Evolutionary conservation across 2,113 vertebrate genomes (phyloP).

Genomic region (Xenopus tropicalis): DNA sequence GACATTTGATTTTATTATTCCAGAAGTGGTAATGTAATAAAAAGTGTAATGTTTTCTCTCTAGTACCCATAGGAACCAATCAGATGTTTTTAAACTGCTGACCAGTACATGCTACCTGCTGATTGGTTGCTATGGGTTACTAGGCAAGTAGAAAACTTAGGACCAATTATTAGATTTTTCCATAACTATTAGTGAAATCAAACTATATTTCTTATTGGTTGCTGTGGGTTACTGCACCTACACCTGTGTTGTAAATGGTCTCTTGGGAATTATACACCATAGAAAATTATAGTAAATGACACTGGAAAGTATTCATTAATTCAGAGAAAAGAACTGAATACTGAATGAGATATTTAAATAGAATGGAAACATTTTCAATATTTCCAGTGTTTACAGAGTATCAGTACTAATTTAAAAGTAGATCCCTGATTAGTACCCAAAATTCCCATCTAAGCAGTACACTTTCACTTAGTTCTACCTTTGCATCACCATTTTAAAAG

Average conservation of each 20-base stretch:
- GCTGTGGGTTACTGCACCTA: no score
- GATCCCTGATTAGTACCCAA: conserved; percentile 1
- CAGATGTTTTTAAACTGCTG: no score
- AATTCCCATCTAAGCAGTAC: neutral
- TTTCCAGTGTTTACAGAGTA: conserved; percentile 1
- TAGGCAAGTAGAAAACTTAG: no score
- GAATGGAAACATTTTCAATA: neutral
- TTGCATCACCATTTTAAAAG: neutral
- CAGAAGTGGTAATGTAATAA: no score
- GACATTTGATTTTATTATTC: no score
- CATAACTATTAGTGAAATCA: no score
- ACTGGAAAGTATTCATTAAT: neutral
- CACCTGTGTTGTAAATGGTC: no score
- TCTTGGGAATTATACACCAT: neutral
- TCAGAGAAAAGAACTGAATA: neutral
- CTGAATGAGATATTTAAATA: neutral
- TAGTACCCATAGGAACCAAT: no score
- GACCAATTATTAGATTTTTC: no score
- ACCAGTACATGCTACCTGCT: no score
- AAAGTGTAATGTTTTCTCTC: no score
- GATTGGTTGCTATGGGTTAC: no score
- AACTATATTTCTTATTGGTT: neutral
- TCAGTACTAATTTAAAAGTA: neutral
- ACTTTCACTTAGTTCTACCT: neutral
- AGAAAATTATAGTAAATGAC: neutral